Base-by-base conservation (phyloP, 2,113 vertebrate species). In the Empidonax traillii region DNA sequence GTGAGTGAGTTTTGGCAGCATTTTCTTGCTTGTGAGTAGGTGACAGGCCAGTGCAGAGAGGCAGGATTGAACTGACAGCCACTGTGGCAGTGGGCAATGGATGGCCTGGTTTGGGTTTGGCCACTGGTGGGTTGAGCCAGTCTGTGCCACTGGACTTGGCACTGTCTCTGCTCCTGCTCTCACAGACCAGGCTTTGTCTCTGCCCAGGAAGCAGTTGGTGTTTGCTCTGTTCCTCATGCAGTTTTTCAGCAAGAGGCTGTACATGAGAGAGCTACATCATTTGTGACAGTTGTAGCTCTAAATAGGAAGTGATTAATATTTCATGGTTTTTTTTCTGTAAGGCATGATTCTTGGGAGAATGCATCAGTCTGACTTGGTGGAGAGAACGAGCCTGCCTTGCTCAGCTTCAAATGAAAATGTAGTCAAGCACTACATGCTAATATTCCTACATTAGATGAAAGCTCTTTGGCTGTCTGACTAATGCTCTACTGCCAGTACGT, bases 231-330 rank as follows among this genome's bases (percentile, higher is more conserved):
- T 84, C 52, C 81, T 37, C 11, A 3, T 8, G 43, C 13, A 21
- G 14, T 6, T 77, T 66, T 58, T 37, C 90, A 88, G 63, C 67
- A 18, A 53, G 81, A 67, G 55, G 35, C 15, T 76, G 76, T 86
- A 62, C 79, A 3, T 25, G 84, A 52, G 61, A 81, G 49, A 2
- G 44, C 85, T 53, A 13, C 90, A 86, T 89, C 69, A 23, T 68
- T 79, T 75, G 89, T 95, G 95, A 89, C 89, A 85, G 91, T 76
- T 85, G 93, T 87, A 87, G 84, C 89, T 94, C 86, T 87, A 82
- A 95, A 92, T 87, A 90, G 89, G 93, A 92, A 89, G 82, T 82
- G 2, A 95, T 97, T 95, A 97, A 95, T 95, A 93, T 96, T 96
- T 96, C 94, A 95, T 94, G 30, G 24, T 89, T 91, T 89, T 95